These are phyloP conservation scores for Aleiodes testaceus DNA, from an alignment of 2,888 invertebrate genomes.

Conservation along the genomic window DNA sequence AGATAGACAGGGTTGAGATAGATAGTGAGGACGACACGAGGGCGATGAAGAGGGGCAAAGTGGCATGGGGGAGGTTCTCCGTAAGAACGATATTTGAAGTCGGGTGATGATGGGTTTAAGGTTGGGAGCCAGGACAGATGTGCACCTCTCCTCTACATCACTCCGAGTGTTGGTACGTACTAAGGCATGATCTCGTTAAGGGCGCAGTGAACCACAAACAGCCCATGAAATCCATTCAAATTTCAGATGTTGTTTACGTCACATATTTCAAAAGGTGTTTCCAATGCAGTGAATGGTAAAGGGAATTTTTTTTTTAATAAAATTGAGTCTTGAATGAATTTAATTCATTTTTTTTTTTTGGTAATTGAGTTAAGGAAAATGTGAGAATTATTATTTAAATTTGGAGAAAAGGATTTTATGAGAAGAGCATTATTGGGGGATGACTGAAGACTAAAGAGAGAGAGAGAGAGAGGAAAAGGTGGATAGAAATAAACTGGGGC, in stretches of 20 bases:
- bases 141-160: slow-evolving; percentile 53
- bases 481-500: slow-evolving; percentile 36
- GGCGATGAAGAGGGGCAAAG: slow-evolving; percentile 33
- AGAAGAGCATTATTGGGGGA: too few relatives aligned
- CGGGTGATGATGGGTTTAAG: slow-evolving; percentile 49
- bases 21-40: slow-evolving; percentile 39
- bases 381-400: slow-evolving; percentile 70
- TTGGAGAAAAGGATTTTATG: slow-evolving; percentile 53
- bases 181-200: slow-evolving; percentile 70
- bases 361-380: slow-evolving; percentile 62
- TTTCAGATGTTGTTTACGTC: slow-evolving; percentile 54
- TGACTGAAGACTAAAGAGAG: neutral
- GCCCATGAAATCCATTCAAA: slow-evolving; percentile 67
- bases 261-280: slow-evolving; percentile 22
- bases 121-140: slow-evolving; percentile 69
- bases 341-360: neutral
- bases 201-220: slow-evolving; percentile 70
- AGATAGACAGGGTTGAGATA: slow-evolving; percentile 49
- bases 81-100: slow-evolving; percentile 20
- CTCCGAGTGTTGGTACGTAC: slow-evolving; percentile 54
- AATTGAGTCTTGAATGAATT: neutral
- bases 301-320: neutral
- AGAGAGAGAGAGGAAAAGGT: neutral
- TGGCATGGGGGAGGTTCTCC: slow-evolving; percentile 32
- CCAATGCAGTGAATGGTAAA: neutral